phyloP scores from a whole-genome alignment of 2,888 invertebrate species.

The Ectemnius cavifrons region DNA sequence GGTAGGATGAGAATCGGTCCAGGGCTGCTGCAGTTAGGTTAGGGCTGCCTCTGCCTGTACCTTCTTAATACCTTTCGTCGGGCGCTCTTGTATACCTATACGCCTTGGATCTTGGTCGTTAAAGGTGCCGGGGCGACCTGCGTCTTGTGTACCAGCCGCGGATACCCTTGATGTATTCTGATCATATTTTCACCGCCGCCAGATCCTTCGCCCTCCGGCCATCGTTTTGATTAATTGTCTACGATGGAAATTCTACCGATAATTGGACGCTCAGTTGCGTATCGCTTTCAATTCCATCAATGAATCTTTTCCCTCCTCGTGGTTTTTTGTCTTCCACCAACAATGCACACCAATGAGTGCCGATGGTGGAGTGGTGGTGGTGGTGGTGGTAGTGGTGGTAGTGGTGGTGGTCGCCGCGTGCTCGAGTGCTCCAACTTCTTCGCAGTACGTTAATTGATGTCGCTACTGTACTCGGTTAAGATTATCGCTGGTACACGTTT shows the following conservation, averaged over 20 bases:
- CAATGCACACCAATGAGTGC: too few relatives aligned
- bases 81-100: conserved; percentile 51
- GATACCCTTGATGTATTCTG: conserved; percentile 28
- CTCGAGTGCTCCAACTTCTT: not conserved
- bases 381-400: too few relatives aligned
- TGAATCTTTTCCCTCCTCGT: conserved; percentile 3
- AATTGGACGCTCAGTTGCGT: conserved; percentile 10
- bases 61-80: conserved; percentile 66
- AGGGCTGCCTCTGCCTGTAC: conserved; percentile 58
- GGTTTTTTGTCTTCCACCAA: not conserved
- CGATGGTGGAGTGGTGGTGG: too few relatives aligned
- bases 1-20: conserved; percentile 62
- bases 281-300: conserved; percentile 1
- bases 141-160: conserved; percentile 29
- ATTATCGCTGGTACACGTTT: conserved; percentile 9
- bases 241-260: conserved; percentile 19
- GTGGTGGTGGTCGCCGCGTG: too few relatives aligned
- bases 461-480: not conserved
- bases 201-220: conserved; percentile 4
- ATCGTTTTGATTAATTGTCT: conserved; percentile 19
- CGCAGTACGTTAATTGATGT: conserved; percentile 1
- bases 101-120: conserved; percentile 58
- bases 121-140: conserved; percentile 48
- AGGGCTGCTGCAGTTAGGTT: conserved; percentile 65
- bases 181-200: conserved; percentile 27